Evolutionary conservation across 2,113 vertebrate species (phyloP), one percentile per base, ranked within the genome.

Genomic region (Cryptoleucopteryx plumbea): DNA sequence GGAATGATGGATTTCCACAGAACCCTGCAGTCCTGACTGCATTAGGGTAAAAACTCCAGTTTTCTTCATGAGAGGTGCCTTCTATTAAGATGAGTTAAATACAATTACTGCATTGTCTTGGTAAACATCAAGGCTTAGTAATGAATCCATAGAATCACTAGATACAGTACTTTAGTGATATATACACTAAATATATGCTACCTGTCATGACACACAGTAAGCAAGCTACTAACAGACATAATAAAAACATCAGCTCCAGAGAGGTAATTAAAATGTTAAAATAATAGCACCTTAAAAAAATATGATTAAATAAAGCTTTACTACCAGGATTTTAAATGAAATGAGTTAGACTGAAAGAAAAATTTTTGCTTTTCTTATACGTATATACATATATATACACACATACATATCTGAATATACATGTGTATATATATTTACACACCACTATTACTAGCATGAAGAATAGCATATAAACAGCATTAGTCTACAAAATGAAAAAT

Each of bases 41-140:
- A 79, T 99, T 99, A 34, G 99, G 99, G 93, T 99, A 99, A 98
- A 99, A 99, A 90, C 99, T 99, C 99, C 99, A 99, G 96, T 99
- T 99, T 98, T 99, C 99, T 98, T 99, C 99, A 63, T 99, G 99
- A 80, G 99, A 99, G 70, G 98, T 97, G 22, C 99, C 99, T 98
- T 99, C 99, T 99, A 96, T 98, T 87, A 94, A 86, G 77, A 90
- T 16, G 72, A 95, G 70, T 94, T 66, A 92, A 80, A 95, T 79
- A 82, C 47, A 97, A 73, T 97, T 96, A 92, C 31, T 86, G 67
- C 67, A 53, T 74, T 88, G 62, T 63, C 62, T 92, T 16, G 21
- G 59, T 59, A 91, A 93, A 83, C 40, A 83, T 77, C 61, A 34
- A 90, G 26, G 36, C 26, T 95, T 95, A 82, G n/a, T 74, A 75